Base-by-base conservation (phyloP, 2,888 invertebrate species). In the Pandemis corylana region DNA sequence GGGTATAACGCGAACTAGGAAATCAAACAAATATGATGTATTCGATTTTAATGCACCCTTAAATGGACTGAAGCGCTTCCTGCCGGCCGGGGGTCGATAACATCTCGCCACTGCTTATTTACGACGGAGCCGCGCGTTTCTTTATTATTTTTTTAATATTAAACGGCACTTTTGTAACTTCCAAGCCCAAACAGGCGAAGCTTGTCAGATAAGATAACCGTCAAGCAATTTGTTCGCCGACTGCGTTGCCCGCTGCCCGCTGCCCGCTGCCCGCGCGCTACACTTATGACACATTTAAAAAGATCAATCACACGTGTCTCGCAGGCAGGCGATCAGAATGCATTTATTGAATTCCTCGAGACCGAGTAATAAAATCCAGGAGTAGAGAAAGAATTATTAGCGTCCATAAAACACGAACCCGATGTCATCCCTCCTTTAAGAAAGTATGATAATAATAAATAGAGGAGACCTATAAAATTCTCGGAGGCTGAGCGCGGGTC, bases 21-120 rank as follows among this genome's bases (percentile, higher is more conserved):
- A 94, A 95, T 94, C 95, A 95, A 95, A 95, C 94, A 95, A 94
- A 94, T 94, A 94, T 95, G 95, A 95, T 95, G 94, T 93, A 95
- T 95, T 90, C 92, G 94, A 92, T 94, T 95, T 94, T 94, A 94
- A 95, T 95, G 94, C 94, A 94, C 93, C 94, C 94, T 89, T 94
- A 94, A 94, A 94, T 93, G 91, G 91, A 89, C 87, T 85, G 92
- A 92, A 91, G 92, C 92, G 93, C 91, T 94, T 94, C 94, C 94
- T 93, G 93, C 90, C 90, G 85, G 85, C 85, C 86, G 79, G 79
- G 77, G 74, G 80, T 83, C 87, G 93, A 93, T 94, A 93, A 85
- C 90, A 93, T 93, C 94, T 89, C 87, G 80, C 89, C 87, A 86
- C 88, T 85, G 85, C 87, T 90, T 90, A 93, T 93, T 92, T 93